Base-by-base conservation (phyloP, 2,888 invertebrate genomes). In the Physocephala rufipes region DNA sequence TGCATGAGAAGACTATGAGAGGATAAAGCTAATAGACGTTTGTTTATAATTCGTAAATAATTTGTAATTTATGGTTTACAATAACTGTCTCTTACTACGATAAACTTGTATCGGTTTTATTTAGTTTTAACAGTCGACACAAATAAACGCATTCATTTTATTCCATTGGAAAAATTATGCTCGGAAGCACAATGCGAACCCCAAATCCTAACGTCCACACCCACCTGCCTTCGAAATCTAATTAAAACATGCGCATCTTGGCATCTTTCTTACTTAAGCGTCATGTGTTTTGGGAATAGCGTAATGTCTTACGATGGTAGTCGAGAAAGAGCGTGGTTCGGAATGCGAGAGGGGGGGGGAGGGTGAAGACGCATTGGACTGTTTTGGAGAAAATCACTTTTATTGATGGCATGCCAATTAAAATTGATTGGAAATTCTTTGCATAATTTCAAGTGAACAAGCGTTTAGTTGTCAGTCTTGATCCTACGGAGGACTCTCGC, bases 371-470 rank as follows among this genome's bases (percentile, higher is more conserved):
- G 19, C 64, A 45, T 21, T 7, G 47, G 64, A 58, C 53, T 21
- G 24, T 72, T 73, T 72, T 71, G 71, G 72, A n/a, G 70, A 70
- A 64, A 74, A 75, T 76, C 77, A 73, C 73, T 73, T 78, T 79
- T 82, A 80, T 82, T 83, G 82, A 82, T 83, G 83, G 81, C 80
- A 80, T 82, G 82, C 83, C 83, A 83, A 83, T 83, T 83, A 82
- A 83, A 83, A 83, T 83, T 83, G 82, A 83, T 83, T 83, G 83
- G 79, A 83, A 81, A 83, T 83, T 83, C 82, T 80, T 80, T 74
- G 78, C 79, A 83, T 83, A 80, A 80, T 82, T 78, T 77, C 55
- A 45, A 69, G 43, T 24, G 26, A 62, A 24, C 58, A 55, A 63
- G 79, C 12, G 61, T 53, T 67, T 51, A 21, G n/a, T 47, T 63